Evolutionary conservation across 2,888 invertebrate species (phyloP), one percentile per base, ranked within the genome.

Genomic region (Aleiodes leptofemur): DNA sequence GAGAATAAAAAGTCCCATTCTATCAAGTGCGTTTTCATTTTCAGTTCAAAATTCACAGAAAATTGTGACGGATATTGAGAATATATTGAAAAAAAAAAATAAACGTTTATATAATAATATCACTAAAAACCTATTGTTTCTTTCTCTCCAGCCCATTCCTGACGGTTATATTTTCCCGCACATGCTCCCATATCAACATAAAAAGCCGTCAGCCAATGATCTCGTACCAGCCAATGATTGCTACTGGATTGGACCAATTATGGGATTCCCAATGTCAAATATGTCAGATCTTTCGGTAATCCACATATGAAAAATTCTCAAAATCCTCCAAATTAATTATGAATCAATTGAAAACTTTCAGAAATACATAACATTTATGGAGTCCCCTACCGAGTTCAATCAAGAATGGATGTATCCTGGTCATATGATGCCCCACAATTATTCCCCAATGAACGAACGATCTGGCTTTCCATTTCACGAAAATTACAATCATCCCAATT

Each of bases 121-220:
- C 34, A 48, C 56, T 56, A 50, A 73, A 71, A 74, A 14, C 34
- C 34, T 6, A 14, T 14, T 16, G 14, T 53, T 14, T 16, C 13
- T n/a, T n/a, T 53, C n/a, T 53, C 9, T 9, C 16, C 77, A 87
- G 87, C 68, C 82, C 72, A 80, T 85, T 38, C 81, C 86, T 77
- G 84, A 86, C 69, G 82, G 83, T 55, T 85, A 85, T 72, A 72
- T 86, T 66, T 75, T 87, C 75, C 77, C 80, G 74, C 82, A 86
- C 38, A 80, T 84, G 56, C 82, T 86, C 72, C 87, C 87, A 29
- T 84, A 83, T 70, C 74, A 82, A 51, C 51, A 29, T 13, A 51
- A 51, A 68, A 76, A 83, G 29, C 77, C 82, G 4, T 77, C 74
- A 74, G 80, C 77, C 23, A 78, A 83, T 34, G 84, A 84, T 53